phyloP scores from a whole-genome alignment of 2,797 vertebrate genomes.

The Coregonus suidteri region DNA sequence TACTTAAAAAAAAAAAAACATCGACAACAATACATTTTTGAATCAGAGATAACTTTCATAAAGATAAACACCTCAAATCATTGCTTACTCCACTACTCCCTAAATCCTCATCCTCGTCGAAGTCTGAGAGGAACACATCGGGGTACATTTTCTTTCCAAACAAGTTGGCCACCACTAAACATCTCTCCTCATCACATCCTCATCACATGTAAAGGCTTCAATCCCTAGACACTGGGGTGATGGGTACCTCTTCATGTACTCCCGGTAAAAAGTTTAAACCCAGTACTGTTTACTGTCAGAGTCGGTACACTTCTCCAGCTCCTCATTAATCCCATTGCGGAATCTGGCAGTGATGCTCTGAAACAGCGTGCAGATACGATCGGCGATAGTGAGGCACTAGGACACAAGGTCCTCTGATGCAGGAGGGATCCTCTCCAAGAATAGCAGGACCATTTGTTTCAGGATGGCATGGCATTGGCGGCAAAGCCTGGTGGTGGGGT shows the following conservation, averaged over 20 bases:
- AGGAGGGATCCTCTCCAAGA: neutral
- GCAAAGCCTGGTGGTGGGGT: neutral
- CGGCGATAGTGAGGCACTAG: neutral
- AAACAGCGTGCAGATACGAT: neutral
- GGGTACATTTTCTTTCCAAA: neutral
- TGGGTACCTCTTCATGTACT: neutral
- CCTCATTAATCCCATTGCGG: neutral
- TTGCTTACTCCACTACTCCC: neutral
- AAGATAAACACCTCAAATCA: no score
- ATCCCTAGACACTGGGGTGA: neutral
- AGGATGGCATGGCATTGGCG: no score
- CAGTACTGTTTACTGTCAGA: neutral
- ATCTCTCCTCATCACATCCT: neutral
- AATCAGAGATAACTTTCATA: no score
- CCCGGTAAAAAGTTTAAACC: neutral
- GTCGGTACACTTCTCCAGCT: neutral
- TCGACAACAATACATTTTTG: no score
- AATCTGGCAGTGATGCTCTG: neutral
- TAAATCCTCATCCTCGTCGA: neutral
- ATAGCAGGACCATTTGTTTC: neutral
- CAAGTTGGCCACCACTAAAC: neutral
- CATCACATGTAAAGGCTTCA: neutral
- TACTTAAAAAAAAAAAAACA: no score
- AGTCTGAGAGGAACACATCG: neutral
- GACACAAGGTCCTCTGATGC: neutral